Evolutionary conservation across 2,113 vertebrate genomes (phyloP).

Genomic region (Forbesichthys agassizii): DNA sequence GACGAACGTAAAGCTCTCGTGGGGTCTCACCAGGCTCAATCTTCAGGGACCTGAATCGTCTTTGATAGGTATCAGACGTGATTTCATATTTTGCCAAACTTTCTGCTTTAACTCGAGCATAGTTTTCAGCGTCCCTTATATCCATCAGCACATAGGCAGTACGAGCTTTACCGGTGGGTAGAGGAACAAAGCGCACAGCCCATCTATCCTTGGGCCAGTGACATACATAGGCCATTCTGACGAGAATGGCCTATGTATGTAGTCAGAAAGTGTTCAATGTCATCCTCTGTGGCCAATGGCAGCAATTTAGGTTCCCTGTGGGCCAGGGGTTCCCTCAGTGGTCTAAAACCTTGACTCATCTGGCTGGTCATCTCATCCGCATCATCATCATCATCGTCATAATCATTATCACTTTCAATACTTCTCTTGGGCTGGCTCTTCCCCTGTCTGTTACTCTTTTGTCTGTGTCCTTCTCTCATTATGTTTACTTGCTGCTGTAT

Average conservation of each 20-base stretch:
- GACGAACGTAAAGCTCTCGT: neutral
- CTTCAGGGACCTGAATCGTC: neutral
- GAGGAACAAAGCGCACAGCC: neutral
- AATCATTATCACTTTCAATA: neutral
- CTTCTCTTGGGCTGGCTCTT: neutral
- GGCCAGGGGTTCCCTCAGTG: neutral
- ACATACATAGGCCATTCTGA: constrained; percentile 1
- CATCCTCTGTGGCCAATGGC: constrained; percentile 12
- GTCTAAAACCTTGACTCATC: neutral
- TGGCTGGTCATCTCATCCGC: neutral
- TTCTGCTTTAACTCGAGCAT: neutral
- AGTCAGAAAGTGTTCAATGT: neutral
- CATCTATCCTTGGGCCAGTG: no score
- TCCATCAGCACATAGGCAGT: constrained; percentile 10
- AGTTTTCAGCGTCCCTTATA: neutral
- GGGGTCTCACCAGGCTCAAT: neutral
- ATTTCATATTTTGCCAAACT: constrained; percentile 11
- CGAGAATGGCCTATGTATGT: neutral
- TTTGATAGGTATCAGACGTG: neutral
- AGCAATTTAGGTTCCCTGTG: neutral
- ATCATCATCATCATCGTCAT: neutral
- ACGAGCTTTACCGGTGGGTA: constrained; percentile 16
- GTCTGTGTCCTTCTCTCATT: neutral
- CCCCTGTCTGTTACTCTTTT: neutral
- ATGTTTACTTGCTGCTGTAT: constrained; percentile 4